Percentiles rank a stretch among this genome's conserved stretches.
Evolutionary conservation across 2,797 vertebrate genomes (phyloP).

Genomic region (Nyctibius grandis): DNA sequence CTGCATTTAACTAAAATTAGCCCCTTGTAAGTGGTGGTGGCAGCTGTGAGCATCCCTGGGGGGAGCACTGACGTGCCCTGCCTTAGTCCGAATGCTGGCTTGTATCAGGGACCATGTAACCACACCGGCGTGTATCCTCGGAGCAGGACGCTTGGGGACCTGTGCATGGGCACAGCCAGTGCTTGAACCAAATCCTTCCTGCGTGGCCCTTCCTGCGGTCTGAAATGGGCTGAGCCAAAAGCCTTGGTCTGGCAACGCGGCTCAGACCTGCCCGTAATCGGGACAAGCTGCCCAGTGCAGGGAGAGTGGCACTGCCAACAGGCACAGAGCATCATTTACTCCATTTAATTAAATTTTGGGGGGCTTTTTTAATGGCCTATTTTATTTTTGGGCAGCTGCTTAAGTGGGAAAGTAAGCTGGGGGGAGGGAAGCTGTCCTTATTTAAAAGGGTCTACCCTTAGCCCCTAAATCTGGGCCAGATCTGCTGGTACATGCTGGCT

Average conservation of each 20-base stretch:
- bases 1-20: not conserved
- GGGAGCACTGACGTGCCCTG: not conserved
- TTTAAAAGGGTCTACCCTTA: not conserved
- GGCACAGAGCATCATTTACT: not conserved
- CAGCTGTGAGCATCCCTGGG: not conserved
- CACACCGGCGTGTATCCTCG: accelerated
- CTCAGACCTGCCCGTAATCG: accelerated
- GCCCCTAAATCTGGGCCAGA: not conserved
- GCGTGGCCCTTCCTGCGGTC: not conserved
- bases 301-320: not conserved
- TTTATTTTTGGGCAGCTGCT: not conserved
- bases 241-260: not conserved
- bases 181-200: not conserved
- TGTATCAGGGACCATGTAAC: accelerated
- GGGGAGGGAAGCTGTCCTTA: not conserved
- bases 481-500: not conserved
- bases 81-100: accelerated
- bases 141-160: not conserved
- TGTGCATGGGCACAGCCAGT: accelerated
- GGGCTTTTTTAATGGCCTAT: not conserved
- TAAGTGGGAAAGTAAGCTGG: not conserved
- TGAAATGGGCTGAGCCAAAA: not conserved
- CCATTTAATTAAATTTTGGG: not conserved
- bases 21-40: not conserved
- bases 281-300: not conserved